Evolutionary conservation across 2,888 invertebrate species (phyloP).

Genomic region (Thymelicus acteon): DNA sequence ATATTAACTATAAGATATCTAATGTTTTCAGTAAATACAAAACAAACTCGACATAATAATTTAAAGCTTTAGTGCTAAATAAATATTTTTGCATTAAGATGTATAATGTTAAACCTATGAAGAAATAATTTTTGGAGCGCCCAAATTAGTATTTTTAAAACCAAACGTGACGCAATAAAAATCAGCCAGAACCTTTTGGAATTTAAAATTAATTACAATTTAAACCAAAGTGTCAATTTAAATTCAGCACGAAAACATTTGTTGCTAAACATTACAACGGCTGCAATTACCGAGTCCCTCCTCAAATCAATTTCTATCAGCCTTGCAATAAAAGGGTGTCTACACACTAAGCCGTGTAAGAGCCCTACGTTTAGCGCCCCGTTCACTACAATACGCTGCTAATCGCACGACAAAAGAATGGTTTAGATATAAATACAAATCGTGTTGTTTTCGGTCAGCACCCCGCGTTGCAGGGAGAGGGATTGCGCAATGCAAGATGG

Average conservation of each 20-base stretch:
- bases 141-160: too few species aligned
- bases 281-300: constrained; percentile 23
- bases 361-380: constrained; percentile 52
- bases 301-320: constrained; percentile 23
- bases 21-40: too few species aligned
- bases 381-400: constrained; percentile 66
- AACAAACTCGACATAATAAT: too few species aligned
- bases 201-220: too few species aligned
- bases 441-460: constrained; percentile 80
- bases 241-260: background rate
- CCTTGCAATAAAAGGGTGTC: constrained; percentile 34
- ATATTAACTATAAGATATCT: too few species aligned
- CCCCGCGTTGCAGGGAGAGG: constrained; percentile 52
- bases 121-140: too few species aligned
- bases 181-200: too few species aligned
- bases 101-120: too few species aligned
- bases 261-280: background rate
- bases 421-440: constrained; percentile 82
- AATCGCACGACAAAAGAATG: constrained; percentile 80
- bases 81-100: too few species aligned
- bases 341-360: constrained; percentile 50
- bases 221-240: background rate
- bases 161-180: too few species aligned
- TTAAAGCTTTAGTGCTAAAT: too few species aligned
- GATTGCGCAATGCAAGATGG: constrained; percentile 6